Evolutionary conservation across 2,888 invertebrate species (phyloP).

Genomic region (Cephus pygmeus): DNA sequence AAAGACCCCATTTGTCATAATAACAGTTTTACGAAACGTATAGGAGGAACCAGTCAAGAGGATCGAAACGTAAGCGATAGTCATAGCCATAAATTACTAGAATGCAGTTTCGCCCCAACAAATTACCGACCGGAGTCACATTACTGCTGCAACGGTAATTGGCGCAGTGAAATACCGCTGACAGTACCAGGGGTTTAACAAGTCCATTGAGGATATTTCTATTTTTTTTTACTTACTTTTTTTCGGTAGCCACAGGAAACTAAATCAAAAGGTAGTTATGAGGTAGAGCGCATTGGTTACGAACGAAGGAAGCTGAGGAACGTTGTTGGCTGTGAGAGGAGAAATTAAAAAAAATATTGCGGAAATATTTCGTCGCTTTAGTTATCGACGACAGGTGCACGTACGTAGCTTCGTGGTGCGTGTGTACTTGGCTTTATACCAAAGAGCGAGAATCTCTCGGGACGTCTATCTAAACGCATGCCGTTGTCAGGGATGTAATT

Average conservation of each 20-base stretch:
- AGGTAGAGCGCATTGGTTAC: not conserved
- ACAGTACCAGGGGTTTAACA: slow-evolving; percentile 29
- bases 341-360: not conserved
- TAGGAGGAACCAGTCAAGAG: not conserved
- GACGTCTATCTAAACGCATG: slow-evolving; percentile 30
- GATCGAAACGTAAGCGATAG: not conserved
- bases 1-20: not conserved
- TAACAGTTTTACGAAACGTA: not conserved
- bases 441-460: slow-evolving; percentile 40
- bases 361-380: not conserved
- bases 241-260: not conserved
- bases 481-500: slow-evolving; percentile 46
- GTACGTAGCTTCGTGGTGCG: not conserved
- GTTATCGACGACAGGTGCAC: slow-evolving; percentile 28
- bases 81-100: slow-evolving; percentile 33
- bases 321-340: slow-evolving; percentile 17
- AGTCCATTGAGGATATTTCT: slow-evolving; percentile 25
- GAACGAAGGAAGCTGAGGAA: slow-evolving; percentile 13
- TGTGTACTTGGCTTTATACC: slow-evolving; percentile 11
- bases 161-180: slow-evolving; percentile 33
- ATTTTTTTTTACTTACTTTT: not conserved
- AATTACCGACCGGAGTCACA: slow-evolving; percentile 33
- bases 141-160: slow-evolving; percentile 36
- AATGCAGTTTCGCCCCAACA: slow-evolving; percentile 31
- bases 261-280: not conserved